phyloP scores from a whole-genome alignment of 2,797 vertebrate genomes.

The Manis pentadactyla region DNA sequence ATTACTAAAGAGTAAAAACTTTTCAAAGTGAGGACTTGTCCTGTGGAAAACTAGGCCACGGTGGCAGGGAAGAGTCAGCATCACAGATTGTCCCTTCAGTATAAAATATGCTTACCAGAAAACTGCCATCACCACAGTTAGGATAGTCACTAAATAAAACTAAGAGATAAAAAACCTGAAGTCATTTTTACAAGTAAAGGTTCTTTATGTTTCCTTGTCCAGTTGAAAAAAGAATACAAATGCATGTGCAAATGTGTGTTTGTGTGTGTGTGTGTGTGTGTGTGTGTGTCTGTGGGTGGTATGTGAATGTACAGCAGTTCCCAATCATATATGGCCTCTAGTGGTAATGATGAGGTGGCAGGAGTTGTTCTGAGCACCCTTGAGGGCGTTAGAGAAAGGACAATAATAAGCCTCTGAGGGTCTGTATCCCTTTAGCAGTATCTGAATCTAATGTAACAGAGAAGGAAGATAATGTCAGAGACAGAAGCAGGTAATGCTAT shows the following conservation, averaged over 20 bases:
- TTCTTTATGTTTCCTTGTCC: neutral
- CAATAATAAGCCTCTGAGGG: slow-evolving; percentile 60
- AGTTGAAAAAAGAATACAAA: neutral
- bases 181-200: neutral
- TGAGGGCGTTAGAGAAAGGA: slow-evolving; percentile 41
- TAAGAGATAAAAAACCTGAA: neutral
- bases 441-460: slow-evolving; percentile 55
- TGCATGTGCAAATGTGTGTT: neutral
- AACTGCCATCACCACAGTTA: neutral
- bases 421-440: slow-evolving; percentile 20
- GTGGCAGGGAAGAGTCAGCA: neutral
- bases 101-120: neutral
- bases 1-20: neutral
- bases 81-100: neutral
- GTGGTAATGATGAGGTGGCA: neutral
- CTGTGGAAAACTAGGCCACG: neutral
- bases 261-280: neutral
- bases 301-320: neutral
- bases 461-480: neutral
- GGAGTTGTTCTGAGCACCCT: slow-evolving; percentile 30
- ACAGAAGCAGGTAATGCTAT: neutral
- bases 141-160: neutral
- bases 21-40: neutral
- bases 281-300: fast-evolving
- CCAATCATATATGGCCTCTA: neutral